Evolutionary conservation across 2,797 vertebrate genomes (phyloP), one percentile per base, ranked within the genome.

Genomic region (Bradypodion ventrale): DNA sequence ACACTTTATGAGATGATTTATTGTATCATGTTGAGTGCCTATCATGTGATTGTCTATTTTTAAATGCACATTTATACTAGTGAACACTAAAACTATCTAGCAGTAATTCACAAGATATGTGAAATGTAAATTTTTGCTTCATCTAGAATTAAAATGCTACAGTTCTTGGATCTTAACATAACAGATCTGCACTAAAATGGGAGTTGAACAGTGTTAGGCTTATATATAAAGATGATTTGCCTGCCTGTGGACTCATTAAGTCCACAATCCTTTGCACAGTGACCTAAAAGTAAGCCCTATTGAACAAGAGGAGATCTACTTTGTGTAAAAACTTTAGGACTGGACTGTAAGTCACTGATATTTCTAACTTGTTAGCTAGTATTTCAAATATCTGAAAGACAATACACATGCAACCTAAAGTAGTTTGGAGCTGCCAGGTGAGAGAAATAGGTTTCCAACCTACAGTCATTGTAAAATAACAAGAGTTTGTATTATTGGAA

Each of bases 31-130:
- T 84, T 89, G 84, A 93, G 89, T 93, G 85, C 63, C 70, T 86
- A 72, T 78, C 75, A 89, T 77, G 56, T 90, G 83, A 88, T 93
- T 92, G 79, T 92, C 93, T 93, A 90, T 92, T 94, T 94, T 92
- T 92, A 93, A 92, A 89, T 94, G 89, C 83, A 85, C 88, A 92
- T 93, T 93, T 90, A 23, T 86, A 78, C 85, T 91, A 88, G 78
- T 88, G 82, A 83, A 74, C 90, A 70, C 82, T 88, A 87, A 90
- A 75, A 74, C 83, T 84, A 87, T 89, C 85, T 89, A 87, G 73
- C 81, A 89, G 78, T 83, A 85, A 88, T 88, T 85, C 29, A 25
- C 88, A 68, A 90, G 83, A 93, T 76, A 81, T 85, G 25, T 0
- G 5, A 87, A 90, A 84, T 78, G 32, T 92, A 84, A 93, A 89